phyloP scores from a whole-genome alignment of 23 tunicate species.

The Ciona savignyi region DNA sequence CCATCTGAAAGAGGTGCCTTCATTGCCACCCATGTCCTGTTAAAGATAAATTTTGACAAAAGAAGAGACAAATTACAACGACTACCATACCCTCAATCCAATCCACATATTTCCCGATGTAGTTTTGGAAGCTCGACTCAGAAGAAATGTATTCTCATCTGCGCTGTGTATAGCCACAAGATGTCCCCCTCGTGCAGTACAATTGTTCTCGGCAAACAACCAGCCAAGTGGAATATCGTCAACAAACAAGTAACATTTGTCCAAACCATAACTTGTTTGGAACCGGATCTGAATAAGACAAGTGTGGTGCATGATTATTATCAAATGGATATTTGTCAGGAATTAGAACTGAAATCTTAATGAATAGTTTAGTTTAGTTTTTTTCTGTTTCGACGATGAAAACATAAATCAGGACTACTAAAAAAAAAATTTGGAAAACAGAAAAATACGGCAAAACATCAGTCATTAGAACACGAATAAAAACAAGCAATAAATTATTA shows the following conservation, averaged over 20 bases:
- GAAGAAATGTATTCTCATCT: constrained; percentile 52
- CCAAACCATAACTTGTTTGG: constrained; percentile 23
- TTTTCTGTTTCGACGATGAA: too few species aligned
- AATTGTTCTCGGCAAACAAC: constrained; percentile 44
- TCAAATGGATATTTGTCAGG: too few species aligned
- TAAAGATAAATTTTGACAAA: constrained; percentile 39
- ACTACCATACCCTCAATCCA: constrained; percentile 49
- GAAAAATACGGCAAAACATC: too few species aligned
- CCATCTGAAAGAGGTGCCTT: constrained; percentile 43
- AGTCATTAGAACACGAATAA: too few species aligned
- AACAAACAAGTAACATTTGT: constrained; percentile 73
- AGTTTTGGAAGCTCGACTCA: constrained; percentile 35
- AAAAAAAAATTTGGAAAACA: too few species aligned
- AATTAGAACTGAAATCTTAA: too few species aligned
- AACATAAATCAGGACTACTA: too few species aligned
- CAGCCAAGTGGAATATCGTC: constrained; percentile 26
- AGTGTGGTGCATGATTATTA: too few species aligned
- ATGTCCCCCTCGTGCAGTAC: constrained; percentile 61
- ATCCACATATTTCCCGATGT: constrained; percentile 40
- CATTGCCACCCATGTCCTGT: not conserved
- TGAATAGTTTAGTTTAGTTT: too few species aligned
- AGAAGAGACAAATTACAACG: constrained; percentile 20
- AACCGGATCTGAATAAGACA: constrained; percentile 36
- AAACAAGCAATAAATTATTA: too few species aligned
- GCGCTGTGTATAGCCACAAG: constrained; percentile 72